Base-by-base conservation (phyloP, 2,888 invertebrate genomes). In the Drosophila subsilvestris region DNA sequence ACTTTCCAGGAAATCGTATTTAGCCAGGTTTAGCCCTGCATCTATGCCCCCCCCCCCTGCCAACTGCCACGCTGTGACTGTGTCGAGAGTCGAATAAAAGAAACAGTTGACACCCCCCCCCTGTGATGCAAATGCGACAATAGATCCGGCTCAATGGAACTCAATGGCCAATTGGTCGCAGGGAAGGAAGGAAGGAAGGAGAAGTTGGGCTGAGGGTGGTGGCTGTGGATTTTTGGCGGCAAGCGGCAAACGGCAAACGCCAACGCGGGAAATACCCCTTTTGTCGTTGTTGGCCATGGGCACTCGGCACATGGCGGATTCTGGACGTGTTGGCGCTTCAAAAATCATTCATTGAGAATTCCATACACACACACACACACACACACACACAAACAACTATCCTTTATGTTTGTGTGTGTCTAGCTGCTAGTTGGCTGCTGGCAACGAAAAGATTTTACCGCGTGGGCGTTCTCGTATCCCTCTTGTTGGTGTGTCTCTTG, bases 331-430 rank as follows among this genome's bases (percentile, higher is more conserved):
- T 79, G 74, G 79, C 81, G 87, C 85, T 86, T 80, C 73, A 88
- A 82, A 86, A 83, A 80, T 88, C 83, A 83, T 88, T 83, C 83
- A 83, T 83, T 83, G 83, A 86, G 88, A 83, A 81, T 76, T 69
- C 58, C 71, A 67, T 54, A 55, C 66, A 65, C 71, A 65, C 61
- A 63, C 56, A 47, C 29, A 53, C 45, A 60, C 12, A 56, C 25
- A 17, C 43, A 12, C n/a, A 20, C 3, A 20, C 20, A 3, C 20
- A 3, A 14, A 17, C 42, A 32, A 44, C 42, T 53, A 42, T 50
- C 44, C 51, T 57, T 56, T 32, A 47, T 59, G 67, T 43, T 22
- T 56, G 60, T 32, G 43, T 18, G 37, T 20, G 14, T 62, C 50
- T n/a, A n/a, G n/a, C n/a, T 29, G 75, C 63, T 75, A 65, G 66